Evolutionary conservation across 2,888 invertebrate species (phyloP).

Genomic region (Argyra leucocephala): DNA sequence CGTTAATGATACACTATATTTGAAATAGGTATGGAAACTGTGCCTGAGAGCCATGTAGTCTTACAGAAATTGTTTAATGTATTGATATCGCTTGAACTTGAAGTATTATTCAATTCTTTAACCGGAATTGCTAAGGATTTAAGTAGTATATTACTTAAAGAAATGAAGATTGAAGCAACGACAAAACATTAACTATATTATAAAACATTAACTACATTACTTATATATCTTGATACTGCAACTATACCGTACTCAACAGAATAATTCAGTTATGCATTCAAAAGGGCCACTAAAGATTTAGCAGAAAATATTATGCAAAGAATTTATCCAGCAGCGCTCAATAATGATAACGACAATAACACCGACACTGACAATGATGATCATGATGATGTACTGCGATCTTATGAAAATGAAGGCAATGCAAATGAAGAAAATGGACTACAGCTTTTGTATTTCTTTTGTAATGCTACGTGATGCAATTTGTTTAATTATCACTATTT

Average conservation of each 20-base stretch:
- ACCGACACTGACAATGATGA: constrained; percentile 9
- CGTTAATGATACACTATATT: constrained; percentile 5
- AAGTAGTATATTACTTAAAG: constrained; percentile 7
- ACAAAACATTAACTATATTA: background rate
- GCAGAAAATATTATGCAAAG: constrained; percentile 8
- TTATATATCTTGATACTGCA: constrained; percentile 7
- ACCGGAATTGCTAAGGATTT: background rate
- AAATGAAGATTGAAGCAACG: background rate
- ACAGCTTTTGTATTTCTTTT: too few relatives aligned
- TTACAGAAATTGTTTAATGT: too few relatives aligned
- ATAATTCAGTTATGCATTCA: background rate
- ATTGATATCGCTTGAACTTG: too few relatives aligned
- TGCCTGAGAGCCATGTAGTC: too few relatives aligned
- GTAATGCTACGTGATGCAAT: constrained; percentile 9
- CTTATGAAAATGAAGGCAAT: background rate
- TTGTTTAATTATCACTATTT: constrained; percentile 7
- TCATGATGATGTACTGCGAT: constrained; percentile 12
- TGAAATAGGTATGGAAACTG: too few relatives aligned
- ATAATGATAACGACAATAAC: background rate
- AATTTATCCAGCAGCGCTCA: constrained; percentile 5
- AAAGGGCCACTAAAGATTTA: constrained; percentile 10
- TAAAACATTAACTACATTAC: constrained; percentile 1
- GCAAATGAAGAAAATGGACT: constrained; percentile 11
- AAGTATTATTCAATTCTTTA: constrained; percentile 4
- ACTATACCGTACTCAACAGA: constrained; percentile 1